Conservation (phyloP, 2,797 vertebrate genomes). For the Psittacula echo region DNA sequence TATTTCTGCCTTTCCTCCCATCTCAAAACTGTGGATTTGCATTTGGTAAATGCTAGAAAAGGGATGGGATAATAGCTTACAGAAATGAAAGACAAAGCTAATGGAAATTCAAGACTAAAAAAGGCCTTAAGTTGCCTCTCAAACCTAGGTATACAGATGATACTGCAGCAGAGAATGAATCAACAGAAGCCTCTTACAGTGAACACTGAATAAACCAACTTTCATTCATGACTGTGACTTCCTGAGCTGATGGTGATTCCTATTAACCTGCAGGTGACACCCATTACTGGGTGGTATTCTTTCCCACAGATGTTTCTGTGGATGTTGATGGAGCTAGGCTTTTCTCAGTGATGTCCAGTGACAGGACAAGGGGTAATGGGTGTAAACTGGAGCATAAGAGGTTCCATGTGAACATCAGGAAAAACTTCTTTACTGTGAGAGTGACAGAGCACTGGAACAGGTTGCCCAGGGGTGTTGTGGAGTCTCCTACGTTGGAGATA, state of each 20-base stretch:
- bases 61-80: not conserved
- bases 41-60: not conserved
- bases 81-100: not conserved
- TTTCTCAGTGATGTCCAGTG: no score
- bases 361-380: no score
- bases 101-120: not conserved
- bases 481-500: no score
- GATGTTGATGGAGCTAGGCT: no score
- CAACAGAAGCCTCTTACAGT: not conserved
- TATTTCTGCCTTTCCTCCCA: not conserved
- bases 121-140: not conserved
- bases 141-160: not conserved
- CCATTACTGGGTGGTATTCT: no score
- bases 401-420: no score
- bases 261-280: fast-evolving
- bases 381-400: no score
- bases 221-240: fast-evolving
- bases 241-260: not conserved
- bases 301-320: not conserved
- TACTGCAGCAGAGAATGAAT: not conserved
- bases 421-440: no score
- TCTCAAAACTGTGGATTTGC: not conserved
- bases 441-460: no score
- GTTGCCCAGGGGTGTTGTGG: no score
- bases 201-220: not conserved